phyloP scores from a whole-genome alignment of 2,888 invertebrate species.

The Ischnura elegans region DNA sequence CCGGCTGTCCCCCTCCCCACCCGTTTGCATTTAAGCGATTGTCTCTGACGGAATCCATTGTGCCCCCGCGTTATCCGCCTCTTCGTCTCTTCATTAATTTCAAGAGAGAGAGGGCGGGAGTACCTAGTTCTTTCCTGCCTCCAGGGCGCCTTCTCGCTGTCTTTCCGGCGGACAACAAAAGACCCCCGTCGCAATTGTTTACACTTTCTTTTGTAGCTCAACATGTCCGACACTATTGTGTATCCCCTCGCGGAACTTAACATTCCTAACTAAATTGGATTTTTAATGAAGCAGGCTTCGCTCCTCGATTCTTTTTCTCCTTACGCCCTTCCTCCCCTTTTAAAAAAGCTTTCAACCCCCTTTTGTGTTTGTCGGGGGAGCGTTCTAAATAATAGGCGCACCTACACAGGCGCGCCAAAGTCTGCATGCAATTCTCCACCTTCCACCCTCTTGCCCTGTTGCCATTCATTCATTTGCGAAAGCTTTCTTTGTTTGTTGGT shows the following conservation, averaged over 20 bases:
- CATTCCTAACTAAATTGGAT: constrained; percentile 67
- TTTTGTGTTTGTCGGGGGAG: constrained; percentile 20
- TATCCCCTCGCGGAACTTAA: constrained; percentile 32
- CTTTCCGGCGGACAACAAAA: constrained; percentile 54
- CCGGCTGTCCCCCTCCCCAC: not conserved
- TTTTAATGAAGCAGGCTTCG: constrained; percentile 53
- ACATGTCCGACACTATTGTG: constrained; percentile 11
- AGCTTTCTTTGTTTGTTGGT: constrained; percentile 50
- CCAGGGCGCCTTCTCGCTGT: constrained; percentile 34
- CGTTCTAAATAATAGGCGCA: constrained; percentile 40
- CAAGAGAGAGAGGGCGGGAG: not conserved
- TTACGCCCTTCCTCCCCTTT: not conserved
- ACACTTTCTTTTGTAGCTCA: constrained; percentile 47
- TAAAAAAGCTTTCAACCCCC: constrained; percentile 28
- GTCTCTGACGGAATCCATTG: constrained; percentile 42
- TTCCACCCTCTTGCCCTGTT: not conserved
- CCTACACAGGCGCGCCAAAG: not conserved
- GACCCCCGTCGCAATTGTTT: constrained; percentile 60
- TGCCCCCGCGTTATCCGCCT: constrained; percentile 37
- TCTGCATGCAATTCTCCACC: not conserved
- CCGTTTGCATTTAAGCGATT: constrained; percentile 36
- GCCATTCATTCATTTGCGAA: constrained; percentile 49
- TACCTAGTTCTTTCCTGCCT: not conserved
- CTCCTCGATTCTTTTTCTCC: not conserved
- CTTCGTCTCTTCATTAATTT: constrained; percentile 63